Percentiles rank a stretch among this genome's conserved stretches.
Conservation (phyloP, 92 coral and sea anemone species). For the Umimayanthus chanpuru region DNA sequence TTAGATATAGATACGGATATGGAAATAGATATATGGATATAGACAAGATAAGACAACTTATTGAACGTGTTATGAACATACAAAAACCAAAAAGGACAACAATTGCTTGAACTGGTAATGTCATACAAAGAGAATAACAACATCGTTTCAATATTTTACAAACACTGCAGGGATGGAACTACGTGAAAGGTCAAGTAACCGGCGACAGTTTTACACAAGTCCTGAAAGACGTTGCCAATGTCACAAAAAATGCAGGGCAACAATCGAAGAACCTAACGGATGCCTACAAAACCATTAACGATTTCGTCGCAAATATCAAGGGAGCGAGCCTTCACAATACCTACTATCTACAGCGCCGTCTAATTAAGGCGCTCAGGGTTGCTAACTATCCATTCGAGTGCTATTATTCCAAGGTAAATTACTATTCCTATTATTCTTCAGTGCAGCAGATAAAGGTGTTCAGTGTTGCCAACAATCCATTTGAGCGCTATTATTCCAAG, state of each 20-base stretch:
- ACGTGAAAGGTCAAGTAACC: background rate
- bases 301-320: background rate
- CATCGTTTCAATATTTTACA: too few species aligned
- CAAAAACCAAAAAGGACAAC: too few species aligned
- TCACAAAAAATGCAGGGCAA: constrained; percentile 21
- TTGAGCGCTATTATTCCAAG: constrained; percentile 8
- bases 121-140: too few species aligned
- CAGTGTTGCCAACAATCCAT: background rate
- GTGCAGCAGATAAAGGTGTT: background rate
- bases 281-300: background rate
- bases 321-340: background rate
- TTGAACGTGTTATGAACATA: too few species aligned
- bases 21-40: too few species aligned
- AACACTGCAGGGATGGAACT: constrained; percentile 21
- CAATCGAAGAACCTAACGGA: background rate
- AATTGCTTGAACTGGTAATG: too few species aligned
- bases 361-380: background rate
- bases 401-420: background rate
- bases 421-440: background rate
- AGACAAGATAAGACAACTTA: too few species aligned
- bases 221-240: constrained; percentile 4
- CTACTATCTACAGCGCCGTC: background rate
- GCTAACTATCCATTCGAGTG: constrained; percentile 24
- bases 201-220: background rate
- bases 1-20: too few species aligned